Evolutionary conservation across 2,797 vertebrate species (phyloP), one percentile per base, ranked within the genome.

Genomic region (Tamandua tetradactyla): DNA sequence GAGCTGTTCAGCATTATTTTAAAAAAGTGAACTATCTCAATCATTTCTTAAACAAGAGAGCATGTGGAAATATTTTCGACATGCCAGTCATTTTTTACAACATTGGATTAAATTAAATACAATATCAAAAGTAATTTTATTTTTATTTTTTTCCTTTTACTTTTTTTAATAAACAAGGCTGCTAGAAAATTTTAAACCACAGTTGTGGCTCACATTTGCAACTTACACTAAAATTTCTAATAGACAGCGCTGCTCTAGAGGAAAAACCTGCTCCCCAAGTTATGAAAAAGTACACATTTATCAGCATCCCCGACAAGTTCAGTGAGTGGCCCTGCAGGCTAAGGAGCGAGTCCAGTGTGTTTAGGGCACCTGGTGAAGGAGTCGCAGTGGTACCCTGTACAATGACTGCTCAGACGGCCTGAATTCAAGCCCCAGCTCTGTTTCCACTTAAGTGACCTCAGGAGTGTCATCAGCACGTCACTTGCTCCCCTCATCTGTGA

Each of bases 71-170:
- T 59, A 80, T 27, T 37, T 76, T 76, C 76, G 57, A 64, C 13
- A 40, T 62, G 18, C 22, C 75, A 11, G 22, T 59, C 40, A 69
- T 61, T 94, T 86, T n/a, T 86, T 76, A 69, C 22, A 85, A 66
- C 49, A 66, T 52, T 84, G 35, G 35, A 35, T 55, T 83, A 71
- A 78, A 57, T 47, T 71, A n/a, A n/a, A n/a, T n/a, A n/a, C n/a
- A n/a, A n/a, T n/a, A 40, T 89, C 75, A 49, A 82, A 49, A 87
- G 49, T 68, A 75, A 69, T 88, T 81, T 84, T 79, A 64, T 52
- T 88, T 81, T 84, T 79, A 64, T 52, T 11, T 42, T 30, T 49
- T 81, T 57, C 55, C 85, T 47, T 78, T 64, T 10, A 5, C 40
- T 57, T 75, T 68, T 83, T 30, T 78, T 47, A 47, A 47, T 81